phyloP scores from a whole-genome alignment of 2,888 invertebrate genomes.

The Apantesis nais region DNA sequence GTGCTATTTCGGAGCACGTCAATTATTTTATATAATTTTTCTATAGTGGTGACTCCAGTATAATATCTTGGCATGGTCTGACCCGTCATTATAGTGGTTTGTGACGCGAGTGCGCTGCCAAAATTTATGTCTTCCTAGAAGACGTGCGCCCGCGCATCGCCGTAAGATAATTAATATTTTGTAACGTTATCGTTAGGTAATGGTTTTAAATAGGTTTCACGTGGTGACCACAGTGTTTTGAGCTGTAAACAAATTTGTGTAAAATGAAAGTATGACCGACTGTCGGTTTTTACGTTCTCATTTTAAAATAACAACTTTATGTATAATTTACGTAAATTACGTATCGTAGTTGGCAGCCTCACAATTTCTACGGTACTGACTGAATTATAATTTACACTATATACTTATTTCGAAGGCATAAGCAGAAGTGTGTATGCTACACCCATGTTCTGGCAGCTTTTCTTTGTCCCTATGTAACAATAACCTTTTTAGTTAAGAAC shows the following conservation, averaged over 20 bases:
- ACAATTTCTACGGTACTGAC: background rate
- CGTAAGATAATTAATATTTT: constrained; percentile 46
- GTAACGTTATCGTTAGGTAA: constrained; percentile 34
- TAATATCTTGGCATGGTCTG: constrained; percentile 40
- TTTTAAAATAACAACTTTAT: background rate
- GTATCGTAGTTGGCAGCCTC: background rate
- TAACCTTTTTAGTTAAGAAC: background rate
- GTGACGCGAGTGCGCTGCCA: constrained; percentile 35
- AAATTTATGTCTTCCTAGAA: constrained; percentile 37
- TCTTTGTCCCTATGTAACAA: background rate
- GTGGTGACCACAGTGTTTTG: constrained; percentile 25
- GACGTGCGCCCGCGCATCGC: constrained; percentile 30
- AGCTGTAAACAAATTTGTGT: constrained; percentile 4
- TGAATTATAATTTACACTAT: background rate
- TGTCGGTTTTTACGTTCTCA: background rate
- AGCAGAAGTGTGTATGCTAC: background rate
- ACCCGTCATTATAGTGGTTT: constrained; percentile 24
- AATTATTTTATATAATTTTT: constrained; percentile 39
- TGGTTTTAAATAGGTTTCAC: constrained; percentile 38
- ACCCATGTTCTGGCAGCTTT: background rate
- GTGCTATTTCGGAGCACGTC: constrained; percentile 36
- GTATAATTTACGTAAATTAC: background rate
- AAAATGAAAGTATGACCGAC: constrained; percentile 9
- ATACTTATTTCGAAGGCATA: background rate
- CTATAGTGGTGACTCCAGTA: constrained; percentile 34